A percentile compares a stretch with the other conserved stretches of the same genome.
Evolutionary conservation across 2,888 invertebrate species (phyloP).

Genomic region (Polyploca ridens): DNA sequence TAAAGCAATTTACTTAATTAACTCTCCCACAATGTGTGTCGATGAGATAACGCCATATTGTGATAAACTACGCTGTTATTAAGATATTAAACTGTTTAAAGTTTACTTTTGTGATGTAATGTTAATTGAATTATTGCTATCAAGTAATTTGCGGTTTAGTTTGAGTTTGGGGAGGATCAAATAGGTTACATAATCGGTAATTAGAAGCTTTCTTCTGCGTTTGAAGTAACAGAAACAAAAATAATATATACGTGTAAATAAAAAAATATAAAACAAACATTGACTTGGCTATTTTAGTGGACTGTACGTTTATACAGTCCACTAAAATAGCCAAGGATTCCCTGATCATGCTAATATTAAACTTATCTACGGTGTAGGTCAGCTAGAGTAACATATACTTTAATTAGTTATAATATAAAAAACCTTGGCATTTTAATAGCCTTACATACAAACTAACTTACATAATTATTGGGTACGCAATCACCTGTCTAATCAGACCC

Average conservation of each 20-base stretch:
- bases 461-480: slow-evolving; percentile 38
- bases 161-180: background rate
- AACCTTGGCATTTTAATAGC: slow-evolving; percentile 33
- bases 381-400: background rate
- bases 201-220: too few relatives aligned
- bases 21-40: slow-evolving; percentile 62
- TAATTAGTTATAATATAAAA: slow-evolving; percentile 16
- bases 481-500: slow-evolving; percentile 37
- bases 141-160: background rate
- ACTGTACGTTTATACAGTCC: too few relatives aligned
- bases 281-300: too few relatives aligned
- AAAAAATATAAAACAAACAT: too few relatives aligned
- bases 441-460: slow-evolving; percentile 19
- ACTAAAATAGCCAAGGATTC: background rate
- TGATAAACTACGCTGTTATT: slow-evolving; percentile 69
- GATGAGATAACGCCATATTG: slow-evolving; percentile 47
- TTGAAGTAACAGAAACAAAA: too few relatives aligned
- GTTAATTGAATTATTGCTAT: slow-evolving; percentile 9
- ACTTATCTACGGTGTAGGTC: background rate
- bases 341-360: slow-evolving; percentile 10
- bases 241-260: too few relatives aligned
- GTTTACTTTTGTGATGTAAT: slow-evolving; percentile 14
- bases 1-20: slow-evolving; percentile 84
- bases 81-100: slow-evolving; percentile 58
- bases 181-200: background rate